Percentiles rank a stretch among this genome's conserved stretches.
Evolutionary conservation across 2,888 invertebrate species (phyloP).

Genomic region (Calliopum simillimum): DNA sequence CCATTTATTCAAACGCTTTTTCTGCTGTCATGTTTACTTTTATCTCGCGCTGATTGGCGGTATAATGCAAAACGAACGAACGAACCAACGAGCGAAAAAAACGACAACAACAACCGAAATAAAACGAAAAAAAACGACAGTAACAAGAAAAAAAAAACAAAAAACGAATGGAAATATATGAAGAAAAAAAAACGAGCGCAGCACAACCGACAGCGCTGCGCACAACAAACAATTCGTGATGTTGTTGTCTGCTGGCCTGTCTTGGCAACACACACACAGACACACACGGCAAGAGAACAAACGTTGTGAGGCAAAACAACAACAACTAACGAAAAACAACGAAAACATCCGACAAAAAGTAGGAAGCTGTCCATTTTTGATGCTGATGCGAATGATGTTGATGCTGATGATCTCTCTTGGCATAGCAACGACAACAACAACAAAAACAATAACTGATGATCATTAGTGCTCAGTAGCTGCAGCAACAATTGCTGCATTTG

Average conservation of each 20-base stretch:
- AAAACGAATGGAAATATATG: conserved; percentile 6
- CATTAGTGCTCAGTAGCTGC: not conserved
- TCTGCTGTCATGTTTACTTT: conserved; percentile 60
- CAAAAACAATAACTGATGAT: no score
- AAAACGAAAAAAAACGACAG: conserved; percentile 32
- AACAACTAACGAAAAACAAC: not conserved
- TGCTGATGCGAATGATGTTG: conserved; percentile 6
- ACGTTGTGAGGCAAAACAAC: not conserved
- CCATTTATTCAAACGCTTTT: conserved; percentile 63
- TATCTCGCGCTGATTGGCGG: conserved; percentile 58
- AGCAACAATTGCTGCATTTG: no score
- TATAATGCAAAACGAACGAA: conserved; percentile 59
- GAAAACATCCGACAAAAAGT: not conserved
- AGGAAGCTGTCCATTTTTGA: conserved; percentile 33
- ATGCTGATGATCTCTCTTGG: conserved; percentile 18
- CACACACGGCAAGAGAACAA: not conserved
- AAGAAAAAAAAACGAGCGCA: conserved; percentile 17
- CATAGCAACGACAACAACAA: no score
- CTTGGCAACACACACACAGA: not conserved
- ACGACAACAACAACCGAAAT: conserved; percentile 41
- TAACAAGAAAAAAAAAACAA: conserved; percentile 10
- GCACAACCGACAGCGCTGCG: no score
- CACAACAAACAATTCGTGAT: conserved; percentile 60
- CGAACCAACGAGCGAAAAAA: no score
- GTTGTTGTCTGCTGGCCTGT: conserved; percentile 49